Evolutionary conservation across 2,888 invertebrate species (phyloP), one percentile per base, ranked within the genome.

Genomic region (Artemia sp.): DNA sequence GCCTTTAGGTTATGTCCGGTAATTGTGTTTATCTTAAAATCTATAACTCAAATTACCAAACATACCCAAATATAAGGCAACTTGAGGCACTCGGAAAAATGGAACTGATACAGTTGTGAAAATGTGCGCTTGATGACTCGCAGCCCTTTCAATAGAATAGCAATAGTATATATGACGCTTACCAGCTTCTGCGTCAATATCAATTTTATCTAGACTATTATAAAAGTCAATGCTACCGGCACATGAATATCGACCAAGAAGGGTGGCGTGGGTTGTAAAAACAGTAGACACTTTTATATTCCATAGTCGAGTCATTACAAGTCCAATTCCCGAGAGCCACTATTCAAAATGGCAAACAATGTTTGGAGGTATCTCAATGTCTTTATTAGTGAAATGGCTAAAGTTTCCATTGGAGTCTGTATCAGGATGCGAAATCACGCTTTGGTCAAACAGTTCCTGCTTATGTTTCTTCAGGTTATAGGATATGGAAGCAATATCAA

Each of bases 161-260:
- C 92, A 81, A 79, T 98, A 98, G 79, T 98, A 99, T 78, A 99
- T 99, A 80, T 95, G 93, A 70, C 97, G 83, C 80, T 94, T 93
- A 53, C 98, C 98, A 1, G 98, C 98, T 78, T 99, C 97, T 77
- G 94, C 92, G 78, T 98, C 98, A 52, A 96, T 88, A 73, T 88
- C 87, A 79, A 89, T 89, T 82, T 87, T 90, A 77, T 86, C 87
- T 73, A 99, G 81, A 80, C 96, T 95, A 78, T 99, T 99, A 80
- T 98, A 98, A 81, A 98, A 96, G 80, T 99, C 98, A n/a, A 89
- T 90, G 79, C 89, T 93, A 75, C 97, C 97, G 72, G 98, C 98
- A 80, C 97, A 98, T 73, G 99, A 81, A 76, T 97, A 98, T 76
- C 98, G 83, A 6, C 98, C 98, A 11, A 99, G 82, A 10, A 99